Conservation (phyloP, 2,113 vertebrate species). For the Lampris incognitus region DNA sequence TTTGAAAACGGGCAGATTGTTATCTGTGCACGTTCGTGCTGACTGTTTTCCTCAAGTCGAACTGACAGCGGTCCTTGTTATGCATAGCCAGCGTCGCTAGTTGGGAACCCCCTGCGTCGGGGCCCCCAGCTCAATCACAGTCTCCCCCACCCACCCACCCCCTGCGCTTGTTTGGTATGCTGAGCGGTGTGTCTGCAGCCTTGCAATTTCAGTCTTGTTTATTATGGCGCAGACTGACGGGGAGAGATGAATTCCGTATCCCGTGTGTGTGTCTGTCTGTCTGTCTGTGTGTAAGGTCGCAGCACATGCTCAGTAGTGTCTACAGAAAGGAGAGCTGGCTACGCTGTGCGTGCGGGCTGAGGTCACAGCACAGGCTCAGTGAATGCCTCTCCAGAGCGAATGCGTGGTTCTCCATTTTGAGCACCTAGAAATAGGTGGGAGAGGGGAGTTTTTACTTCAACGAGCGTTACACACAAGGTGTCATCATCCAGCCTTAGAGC, state of each 20-base stretch:
- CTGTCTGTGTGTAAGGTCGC: slow-evolving; percentile 86
- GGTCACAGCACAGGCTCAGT: slow-evolving; percentile 99
- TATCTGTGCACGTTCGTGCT: not conserved
- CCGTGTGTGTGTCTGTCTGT: slow-evolving; percentile 64
- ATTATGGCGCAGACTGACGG: slow-evolving; percentile 87
- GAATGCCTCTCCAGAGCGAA: slow-evolving; percentile 85
- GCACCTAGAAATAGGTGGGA: slow-evolving; percentile 83
- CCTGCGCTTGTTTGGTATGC: slow-evolving; percentile 83
- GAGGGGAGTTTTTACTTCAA: slow-evolving; percentile 75
- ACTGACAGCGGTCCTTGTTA: slow-evolving; percentile 57
- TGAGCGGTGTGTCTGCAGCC: slow-evolving; percentile 78
- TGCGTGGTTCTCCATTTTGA: slow-evolving; percentile 99
- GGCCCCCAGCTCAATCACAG: slow-evolving; percentile 56
- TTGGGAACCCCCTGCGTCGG: slow-evolving; percentile 66
- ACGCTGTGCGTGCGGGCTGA: slow-evolving; percentile 94
- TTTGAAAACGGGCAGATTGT: not conserved
- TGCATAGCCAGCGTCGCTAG: slow-evolving; percentile 71
- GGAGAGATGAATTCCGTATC: slow-evolving; percentile 84
- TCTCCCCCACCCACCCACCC: slow-evolving; percentile 34
- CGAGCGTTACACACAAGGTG: slow-evolving; percentile 65
- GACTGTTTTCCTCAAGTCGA: slow-evolving; percentile 41
- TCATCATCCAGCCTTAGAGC: slow-evolving; percentile 77
- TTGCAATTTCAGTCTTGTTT: slow-evolving; percentile 85
- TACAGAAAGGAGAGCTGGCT: slow-evolving; percentile 89
- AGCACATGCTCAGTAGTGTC: slow-evolving; percentile 98